Evolutionary conservation across 2,113 vertebrate species (phyloP).

Genomic region (Oreamnos americanus): DNA sequence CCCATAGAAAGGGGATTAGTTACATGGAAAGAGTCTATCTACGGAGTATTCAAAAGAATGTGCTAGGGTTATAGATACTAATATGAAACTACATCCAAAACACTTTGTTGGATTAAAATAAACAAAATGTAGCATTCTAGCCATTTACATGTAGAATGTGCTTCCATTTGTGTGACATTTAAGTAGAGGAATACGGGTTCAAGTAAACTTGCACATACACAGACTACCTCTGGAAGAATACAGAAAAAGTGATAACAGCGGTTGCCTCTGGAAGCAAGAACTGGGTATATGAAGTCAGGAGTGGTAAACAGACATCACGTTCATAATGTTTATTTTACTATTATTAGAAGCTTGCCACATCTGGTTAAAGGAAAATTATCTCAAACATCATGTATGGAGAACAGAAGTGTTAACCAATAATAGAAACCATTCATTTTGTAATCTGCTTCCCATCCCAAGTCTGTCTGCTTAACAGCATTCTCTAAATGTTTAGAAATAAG

Average conservation of each 20-base stretch:
- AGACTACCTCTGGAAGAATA: neutral
- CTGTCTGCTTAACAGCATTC: neutral
- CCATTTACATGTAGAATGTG: neutral
- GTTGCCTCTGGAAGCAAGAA: neutral
- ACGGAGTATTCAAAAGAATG: neutral
- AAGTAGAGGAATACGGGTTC: neutral
- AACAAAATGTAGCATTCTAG: neutral
- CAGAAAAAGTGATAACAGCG: rapidly evolving
- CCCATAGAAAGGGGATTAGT: neutral
- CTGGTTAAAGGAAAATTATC: neutral
- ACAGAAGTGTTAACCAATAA: neutral
- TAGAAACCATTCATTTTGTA: neutral
- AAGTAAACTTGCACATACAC: neutral
- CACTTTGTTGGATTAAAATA: neutral
- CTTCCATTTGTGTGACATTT: neutral
- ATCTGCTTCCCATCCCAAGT: neutral
- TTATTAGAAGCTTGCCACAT: neutral
- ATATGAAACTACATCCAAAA: neutral
- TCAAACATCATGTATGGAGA: neutral
- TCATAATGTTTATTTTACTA: neutral
- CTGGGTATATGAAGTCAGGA: neutral
- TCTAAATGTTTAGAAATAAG: neutral
- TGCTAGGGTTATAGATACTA: neutral
- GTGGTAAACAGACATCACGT: neutral
- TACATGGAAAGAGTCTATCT: neutral